These are phyloP conservation scores for Mirza zaza DNA, from an alignment of 2,113 vertebrate species.

Conservation along the genomic window DNA sequence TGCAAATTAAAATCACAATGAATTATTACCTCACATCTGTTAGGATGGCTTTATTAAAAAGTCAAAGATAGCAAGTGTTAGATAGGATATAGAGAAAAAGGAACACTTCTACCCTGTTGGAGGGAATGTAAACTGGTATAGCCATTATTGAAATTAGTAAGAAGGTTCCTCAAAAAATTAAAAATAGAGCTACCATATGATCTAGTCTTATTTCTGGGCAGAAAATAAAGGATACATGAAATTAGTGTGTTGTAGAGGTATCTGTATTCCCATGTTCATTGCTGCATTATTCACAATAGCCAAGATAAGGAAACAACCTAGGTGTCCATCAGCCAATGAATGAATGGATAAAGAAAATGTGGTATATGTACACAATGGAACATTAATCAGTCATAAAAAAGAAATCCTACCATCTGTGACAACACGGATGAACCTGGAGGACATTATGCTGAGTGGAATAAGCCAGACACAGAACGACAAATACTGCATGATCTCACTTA, in stretches of 20 bases:
- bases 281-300: not conserved
- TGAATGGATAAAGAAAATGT: not conserved
- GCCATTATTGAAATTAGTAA: not conserved
- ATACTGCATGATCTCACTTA: not conserved
- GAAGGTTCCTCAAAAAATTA: not conserved
- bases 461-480: not conserved
- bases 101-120: fast-evolving
- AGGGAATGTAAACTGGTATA: not conserved
- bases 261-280: not conserved
- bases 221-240: not conserved
- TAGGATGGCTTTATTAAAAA: not conserved
- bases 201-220: not conserved
- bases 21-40: not conserved
- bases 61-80: not conserved
- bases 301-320: not conserved
- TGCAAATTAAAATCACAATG: not conserved
- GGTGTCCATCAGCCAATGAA: not conserved
- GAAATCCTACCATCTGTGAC: not conserved
- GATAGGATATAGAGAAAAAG: not conserved
- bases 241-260: not conserved
- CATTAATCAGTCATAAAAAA: not conserved
- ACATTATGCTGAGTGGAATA: not conserved
- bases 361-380: fast-evolving
- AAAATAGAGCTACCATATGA: not conserved
- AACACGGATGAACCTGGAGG: not conserved